Conservation (phyloP, 2,888 invertebrate species). For the Eristalinus aeneus region DNA sequence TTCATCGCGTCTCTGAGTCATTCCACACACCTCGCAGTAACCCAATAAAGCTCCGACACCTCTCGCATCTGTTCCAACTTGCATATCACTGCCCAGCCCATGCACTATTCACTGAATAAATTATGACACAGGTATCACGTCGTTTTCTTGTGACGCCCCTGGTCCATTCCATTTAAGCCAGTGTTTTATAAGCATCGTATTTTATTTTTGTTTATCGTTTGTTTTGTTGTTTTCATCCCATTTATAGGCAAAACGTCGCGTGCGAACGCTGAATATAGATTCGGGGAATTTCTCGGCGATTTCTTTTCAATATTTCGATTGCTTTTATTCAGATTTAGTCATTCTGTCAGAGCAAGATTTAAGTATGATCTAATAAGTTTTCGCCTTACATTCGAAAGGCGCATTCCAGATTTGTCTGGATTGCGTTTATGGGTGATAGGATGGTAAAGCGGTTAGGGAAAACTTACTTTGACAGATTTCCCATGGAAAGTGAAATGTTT, state of each 20-base stretch:
- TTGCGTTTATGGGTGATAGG: neutral
- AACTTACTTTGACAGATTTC: no score
- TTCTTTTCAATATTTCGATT: constrained; percentile 13
- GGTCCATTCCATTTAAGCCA: constrained; percentile 27
- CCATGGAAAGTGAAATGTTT: no score
- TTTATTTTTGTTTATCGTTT: constrained; percentile 32
- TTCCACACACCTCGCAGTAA: no score
- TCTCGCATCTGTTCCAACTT: neutral
- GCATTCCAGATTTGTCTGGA: neutral
- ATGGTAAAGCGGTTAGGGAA: no score
- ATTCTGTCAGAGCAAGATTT: constrained; percentile 1
- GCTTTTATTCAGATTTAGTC: neutral
- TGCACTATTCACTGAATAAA: neutral
- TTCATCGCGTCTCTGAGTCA: no score
- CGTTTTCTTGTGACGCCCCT: constrained; percentile 1
- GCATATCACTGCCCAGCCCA: neutral
- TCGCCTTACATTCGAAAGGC: neutral
- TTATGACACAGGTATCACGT: neutral
- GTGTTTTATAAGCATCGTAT: constrained; percentile 33
- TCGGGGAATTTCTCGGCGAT: constrained; percentile 38
- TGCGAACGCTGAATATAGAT: constrained; percentile 61
- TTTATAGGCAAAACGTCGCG: constrained; percentile 65
- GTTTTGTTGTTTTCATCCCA: constrained; percentile 43
- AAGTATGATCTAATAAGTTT: constrained; percentile 4
- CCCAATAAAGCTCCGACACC: no score